These are phyloP conservation scores for Stigmatopora nigra DNA, from an alignment of 2,113 vertebrate genomes.

Conservation along the genomic window DNA sequence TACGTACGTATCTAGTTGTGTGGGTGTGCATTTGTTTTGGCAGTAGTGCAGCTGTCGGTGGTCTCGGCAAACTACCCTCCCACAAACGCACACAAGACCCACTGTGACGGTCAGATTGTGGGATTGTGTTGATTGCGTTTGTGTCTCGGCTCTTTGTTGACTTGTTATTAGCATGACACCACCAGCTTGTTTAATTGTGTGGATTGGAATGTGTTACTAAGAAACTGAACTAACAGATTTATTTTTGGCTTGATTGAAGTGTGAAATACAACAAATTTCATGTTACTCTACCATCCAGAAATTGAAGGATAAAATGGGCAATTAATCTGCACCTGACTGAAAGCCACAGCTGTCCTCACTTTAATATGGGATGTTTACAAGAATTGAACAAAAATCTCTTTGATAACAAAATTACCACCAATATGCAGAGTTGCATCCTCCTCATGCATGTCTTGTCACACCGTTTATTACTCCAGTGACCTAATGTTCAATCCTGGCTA, in stretches of 20 bases:
- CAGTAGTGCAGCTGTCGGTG: conserved; percentile 65
- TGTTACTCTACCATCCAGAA: too few relatives aligned
- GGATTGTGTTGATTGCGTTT: conserved; percentile 16
- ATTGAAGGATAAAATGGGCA: too few relatives aligned
- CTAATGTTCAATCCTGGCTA: too few relatives aligned
- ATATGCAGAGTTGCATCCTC: too few relatives aligned
- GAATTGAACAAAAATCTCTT: too few relatives aligned
- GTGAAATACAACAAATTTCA: background rate
- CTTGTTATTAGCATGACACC: conserved; percentile 16
- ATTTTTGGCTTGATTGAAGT: background rate
- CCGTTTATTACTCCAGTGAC: too few relatives aligned
- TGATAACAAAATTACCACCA: too few relatives aligned
- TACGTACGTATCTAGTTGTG: conserved; percentile 11
- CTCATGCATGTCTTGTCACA: too few relatives aligned
- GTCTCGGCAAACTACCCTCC: conserved; percentile 49
- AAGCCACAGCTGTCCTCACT: too few relatives aligned
- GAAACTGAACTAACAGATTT: background rate
- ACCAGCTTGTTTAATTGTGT: conserved; percentile 11
- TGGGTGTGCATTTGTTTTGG: conserved; percentile 38
- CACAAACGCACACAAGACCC: conserved; percentile 30
- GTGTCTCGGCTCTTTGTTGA: conserved; percentile 51
- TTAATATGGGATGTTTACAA: too few relatives aligned
- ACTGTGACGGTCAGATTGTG: conserved; percentile 49
- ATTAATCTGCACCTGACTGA: too few relatives aligned
- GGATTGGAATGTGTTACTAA: conserved; percentile 14